These are phyloP conservation scores for Danio rerio DNA, from an alignment of 2,113 vertebrate genomes.

Conservation along the genomic window GRCz12tu NC_133191.1:36222501-36223000, in stretches of 20 bases:
- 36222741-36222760: slow-evolving; percentile 23
- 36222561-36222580: neutral
- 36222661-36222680: slow-evolving; percentile 39
- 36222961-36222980: slow-evolving; percentile 38
- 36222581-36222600: neutral
- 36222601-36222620: neutral
- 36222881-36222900: slow-evolving; percentile 40
- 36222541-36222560: neutral
- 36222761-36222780: neutral
- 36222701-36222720: slow-evolving; percentile 60
- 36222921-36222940: slow-evolving; percentile 26
- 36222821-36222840: neutral
- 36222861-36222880: neutral
- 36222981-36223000: neutral
- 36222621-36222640: neutral
- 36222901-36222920: neutral
- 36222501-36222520: neutral
- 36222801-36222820: neutral
- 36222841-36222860: neutral
- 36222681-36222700: slow-evolving; percentile 12
- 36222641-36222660: neutral
- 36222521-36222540: neutral
- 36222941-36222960: slow-evolving; percentile 58
- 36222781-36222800: neutral
- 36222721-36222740: slow-evolving; percentile 54